These are phyloP conservation scores for Trachops cirrhosus DNA, from an alignment of 2,797 vertebrate genomes.

Conservation along the genomic window DNA sequence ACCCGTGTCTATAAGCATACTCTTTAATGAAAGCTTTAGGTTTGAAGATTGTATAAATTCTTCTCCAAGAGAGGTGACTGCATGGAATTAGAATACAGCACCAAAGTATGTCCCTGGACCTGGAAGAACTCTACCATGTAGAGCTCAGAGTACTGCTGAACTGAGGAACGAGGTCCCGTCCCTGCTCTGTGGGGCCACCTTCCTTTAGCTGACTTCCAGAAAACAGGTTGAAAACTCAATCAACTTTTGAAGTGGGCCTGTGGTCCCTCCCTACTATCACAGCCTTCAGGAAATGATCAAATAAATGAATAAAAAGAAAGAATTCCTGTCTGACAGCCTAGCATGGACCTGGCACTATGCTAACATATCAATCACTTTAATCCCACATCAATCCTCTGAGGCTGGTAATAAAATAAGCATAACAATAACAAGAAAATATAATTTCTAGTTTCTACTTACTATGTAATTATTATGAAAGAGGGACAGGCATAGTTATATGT, in stretches of 20 bases:
- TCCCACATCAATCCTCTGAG: neutral
- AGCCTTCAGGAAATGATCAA: neutral
- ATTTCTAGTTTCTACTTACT: neutral
- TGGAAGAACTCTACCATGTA: neutral
- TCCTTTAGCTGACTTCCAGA: neutral
- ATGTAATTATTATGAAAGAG: neutral
- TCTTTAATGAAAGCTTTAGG: neutral
- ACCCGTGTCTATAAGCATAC: neutral
- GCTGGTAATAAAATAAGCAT: neutral
- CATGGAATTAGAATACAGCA: neutral
- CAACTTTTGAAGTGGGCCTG: neutral
- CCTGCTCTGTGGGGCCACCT: fast-evolving
- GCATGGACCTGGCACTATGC: neutral
- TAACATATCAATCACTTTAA: neutral
- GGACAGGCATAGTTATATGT: neutral
- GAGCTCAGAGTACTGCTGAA: neutral
- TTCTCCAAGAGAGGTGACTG: neutral
- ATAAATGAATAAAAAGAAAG: neutral
- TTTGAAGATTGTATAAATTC: too few relatives aligned
- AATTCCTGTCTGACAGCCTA: neutral
- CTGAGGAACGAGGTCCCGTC: neutral
- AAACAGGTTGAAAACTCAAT: neutral
- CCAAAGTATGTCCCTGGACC: neutral
- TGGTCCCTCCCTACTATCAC: neutral
- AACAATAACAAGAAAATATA: neutral